A percentile compares a stretch with the other conserved stretches of the same genome.
phyloP scores from a whole-genome alignment of 2,113 vertebrate genomes.

The Sitta europaea region DNA sequence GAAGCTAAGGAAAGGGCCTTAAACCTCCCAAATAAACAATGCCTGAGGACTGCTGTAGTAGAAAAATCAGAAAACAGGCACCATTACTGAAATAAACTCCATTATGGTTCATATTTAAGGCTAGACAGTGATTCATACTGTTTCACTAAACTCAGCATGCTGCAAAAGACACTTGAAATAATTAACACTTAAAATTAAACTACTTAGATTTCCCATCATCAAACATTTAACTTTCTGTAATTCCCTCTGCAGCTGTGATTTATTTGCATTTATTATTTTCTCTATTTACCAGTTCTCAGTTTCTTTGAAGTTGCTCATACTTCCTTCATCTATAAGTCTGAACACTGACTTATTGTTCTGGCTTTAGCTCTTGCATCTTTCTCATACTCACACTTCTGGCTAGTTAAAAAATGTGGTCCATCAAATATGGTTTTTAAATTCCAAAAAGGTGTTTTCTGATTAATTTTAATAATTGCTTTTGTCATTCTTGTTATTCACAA shows the following conservation, averaged over 20 bases:
- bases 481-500: background rate
- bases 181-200: constrained; percentile 64
- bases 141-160: constrained; percentile 55
- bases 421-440: constrained; percentile 8
- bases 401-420: background rate
- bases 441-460: constrained; percentile 9
- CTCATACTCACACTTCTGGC: background rate
- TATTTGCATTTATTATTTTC: constrained; percentile 60
- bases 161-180: constrained; percentile 59
- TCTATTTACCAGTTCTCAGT: constrained; percentile 9
- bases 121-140: constrained; percentile 52
- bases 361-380: constrained; percentile 27
- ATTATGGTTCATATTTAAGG: constrained; percentile 17
- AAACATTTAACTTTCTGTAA: constrained; percentile 57
- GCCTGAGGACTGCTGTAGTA: background rate
- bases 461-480: constrained; percentile 5
- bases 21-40: background rate
- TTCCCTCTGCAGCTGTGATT: constrained; percentile 47
- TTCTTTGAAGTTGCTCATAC: constrained; percentile 23
- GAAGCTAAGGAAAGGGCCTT: background rate
- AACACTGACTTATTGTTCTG: constrained; percentile 28
- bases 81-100: background rate
- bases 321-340: constrained; percentile 36
- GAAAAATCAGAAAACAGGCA: background rate
- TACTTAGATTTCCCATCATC: constrained; percentile 57